Evolutionary conservation across 2,888 invertebrate species (phyloP).

Genomic region (Eutolmus rufibarbis): DNA sequence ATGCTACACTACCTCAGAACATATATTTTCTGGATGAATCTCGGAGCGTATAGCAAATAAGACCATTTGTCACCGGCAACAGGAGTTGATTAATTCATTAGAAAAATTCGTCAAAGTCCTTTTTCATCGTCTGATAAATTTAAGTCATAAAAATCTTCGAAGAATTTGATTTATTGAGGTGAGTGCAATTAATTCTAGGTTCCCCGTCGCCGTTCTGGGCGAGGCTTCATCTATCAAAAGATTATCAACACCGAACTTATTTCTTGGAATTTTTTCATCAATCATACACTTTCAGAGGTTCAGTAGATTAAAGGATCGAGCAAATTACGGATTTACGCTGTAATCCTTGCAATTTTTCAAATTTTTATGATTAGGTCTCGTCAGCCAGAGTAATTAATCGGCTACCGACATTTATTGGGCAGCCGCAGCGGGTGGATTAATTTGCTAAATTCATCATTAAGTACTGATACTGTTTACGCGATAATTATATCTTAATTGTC

Average conservation of each 20-base stretch:
- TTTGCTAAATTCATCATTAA: neutral
- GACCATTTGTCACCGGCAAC: conserved; percentile 27
- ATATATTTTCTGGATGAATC: neutral
- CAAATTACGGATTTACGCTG: neutral
- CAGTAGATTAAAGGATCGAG: neutral
- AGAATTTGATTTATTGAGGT: conserved; percentile 36
- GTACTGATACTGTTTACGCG: neutral
- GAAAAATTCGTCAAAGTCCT: conserved; percentile 31
- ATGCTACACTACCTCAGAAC: neutral
- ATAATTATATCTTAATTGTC: neutral
- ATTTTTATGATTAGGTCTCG: neutral
- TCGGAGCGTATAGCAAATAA: conserved; percentile 9
- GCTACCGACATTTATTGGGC: neutral
- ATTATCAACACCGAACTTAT: conserved; percentile 20
- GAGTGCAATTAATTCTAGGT: conserved; percentile 24
- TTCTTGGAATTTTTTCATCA: conserved; percentile 15
- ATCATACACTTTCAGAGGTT: neutral
- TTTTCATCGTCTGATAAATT: conserved; percentile 34
- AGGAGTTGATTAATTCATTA: conserved; percentile 40
- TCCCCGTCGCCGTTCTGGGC: neutral
- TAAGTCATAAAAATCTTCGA: conserved; percentile 31
- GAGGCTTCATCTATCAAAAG: conserved; percentile 8
- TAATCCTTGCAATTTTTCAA: neutral
- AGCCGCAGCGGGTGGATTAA: neutral
- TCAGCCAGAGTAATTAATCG: neutral